These are phyloP conservation scores for Ceratina australensis DNA, from an alignment of 1,140 invertebrate species.

Conservation along the genomic window DNA sequence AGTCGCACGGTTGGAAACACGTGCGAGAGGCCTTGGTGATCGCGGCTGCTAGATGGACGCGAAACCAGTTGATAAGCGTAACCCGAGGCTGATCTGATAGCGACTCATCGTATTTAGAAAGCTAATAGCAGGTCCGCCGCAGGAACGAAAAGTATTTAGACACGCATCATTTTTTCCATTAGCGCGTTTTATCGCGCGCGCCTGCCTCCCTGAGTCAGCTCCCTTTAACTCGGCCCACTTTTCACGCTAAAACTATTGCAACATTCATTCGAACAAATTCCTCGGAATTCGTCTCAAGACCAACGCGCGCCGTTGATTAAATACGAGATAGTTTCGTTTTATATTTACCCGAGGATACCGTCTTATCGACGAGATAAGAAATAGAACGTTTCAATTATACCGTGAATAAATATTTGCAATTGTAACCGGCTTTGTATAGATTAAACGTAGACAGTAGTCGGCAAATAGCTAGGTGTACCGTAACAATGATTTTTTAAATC, in stretches of 20 bases:
- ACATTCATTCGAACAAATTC: not conserved
- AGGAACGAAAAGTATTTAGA: slow-evolving; percentile 5
- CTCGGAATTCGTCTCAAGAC: too few species aligned
- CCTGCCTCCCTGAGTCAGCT: not conserved
- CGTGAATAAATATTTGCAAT: not conserved
- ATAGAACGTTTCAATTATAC: not conserved
- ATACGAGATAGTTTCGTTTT: too few species aligned
- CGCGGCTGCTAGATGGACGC: not conserved
- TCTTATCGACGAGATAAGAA: too few species aligned
- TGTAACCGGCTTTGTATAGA: not conserved
- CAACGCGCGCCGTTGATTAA: too few species aligned
- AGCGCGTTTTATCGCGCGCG: not conserved
- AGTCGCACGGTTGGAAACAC: not conserved
- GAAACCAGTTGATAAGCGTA: slow-evolving; percentile 33
- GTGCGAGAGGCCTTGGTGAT: not conserved
- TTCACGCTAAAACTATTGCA: not conserved
- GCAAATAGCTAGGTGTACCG: not conserved
- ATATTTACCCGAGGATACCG: too few species aligned
- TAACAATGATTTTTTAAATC: not conserved
- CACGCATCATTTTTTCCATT: slow-evolving; percentile 32
- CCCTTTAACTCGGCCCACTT: not conserved
- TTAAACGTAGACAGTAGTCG: not conserved
- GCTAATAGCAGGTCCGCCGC: not conserved
- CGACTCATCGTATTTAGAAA: slow-evolving; percentile 1
- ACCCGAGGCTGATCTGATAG: slow-evolving; percentile 26